A percentile compares a stretch with the other conserved stretches of the same genome.
These are phyloP conservation scores for Drosophila melanocephala DNA, from an alignment of 2,888 invertebrate species.

Conservation along the genomic window DNA sequence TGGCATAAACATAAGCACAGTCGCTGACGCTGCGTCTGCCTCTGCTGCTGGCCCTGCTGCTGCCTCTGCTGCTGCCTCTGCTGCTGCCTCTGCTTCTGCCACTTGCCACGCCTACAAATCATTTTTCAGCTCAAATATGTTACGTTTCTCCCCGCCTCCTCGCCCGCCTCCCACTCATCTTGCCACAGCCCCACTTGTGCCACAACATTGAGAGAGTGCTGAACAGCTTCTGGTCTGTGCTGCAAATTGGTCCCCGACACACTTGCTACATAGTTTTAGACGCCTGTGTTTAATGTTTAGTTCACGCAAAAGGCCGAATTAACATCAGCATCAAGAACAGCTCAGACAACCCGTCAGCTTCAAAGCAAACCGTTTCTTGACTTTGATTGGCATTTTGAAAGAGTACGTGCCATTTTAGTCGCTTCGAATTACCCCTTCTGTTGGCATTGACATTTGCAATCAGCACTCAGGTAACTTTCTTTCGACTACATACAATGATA, in stretches of 20 bases:
- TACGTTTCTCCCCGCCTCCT: background rate
- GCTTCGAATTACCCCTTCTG: background rate
- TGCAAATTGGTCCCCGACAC: constrained; percentile 17
- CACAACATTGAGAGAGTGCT: constrained; percentile 46
- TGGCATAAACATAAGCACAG: constrained; percentile 73
- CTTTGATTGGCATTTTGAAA: constrained; percentile 59
- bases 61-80: constrained; percentile 47
- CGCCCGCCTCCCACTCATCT: background rate
- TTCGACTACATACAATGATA: background rate
- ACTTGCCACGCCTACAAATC: constrained; percentile 50
- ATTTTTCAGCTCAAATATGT: constrained; percentile 45
- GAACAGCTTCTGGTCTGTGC: constrained; percentile 8
- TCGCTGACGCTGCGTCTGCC: constrained; percentile 32
- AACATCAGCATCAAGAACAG: constrained; percentile 11
- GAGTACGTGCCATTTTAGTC: constrained; percentile 43
- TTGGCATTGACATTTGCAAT: constrained; percentile 55
- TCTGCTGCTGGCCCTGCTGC: constrained; percentile 38
- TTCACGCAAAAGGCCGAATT: constrained; percentile 13
- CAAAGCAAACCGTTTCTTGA: constrained; percentile 34
- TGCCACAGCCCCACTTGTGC: constrained; percentile 15
- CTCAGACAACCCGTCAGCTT: constrained; percentile 25
- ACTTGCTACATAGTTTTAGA: constrained; percentile 43
- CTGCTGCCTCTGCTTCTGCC: constrained; percentile 40
- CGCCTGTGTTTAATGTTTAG: constrained; percentile 25
- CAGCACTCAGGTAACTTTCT: constrained; percentile 46